phyloP scores from a whole-genome alignment of 1,140 invertebrate genomes.

The Schlechtendalia chinensis region DNA sequence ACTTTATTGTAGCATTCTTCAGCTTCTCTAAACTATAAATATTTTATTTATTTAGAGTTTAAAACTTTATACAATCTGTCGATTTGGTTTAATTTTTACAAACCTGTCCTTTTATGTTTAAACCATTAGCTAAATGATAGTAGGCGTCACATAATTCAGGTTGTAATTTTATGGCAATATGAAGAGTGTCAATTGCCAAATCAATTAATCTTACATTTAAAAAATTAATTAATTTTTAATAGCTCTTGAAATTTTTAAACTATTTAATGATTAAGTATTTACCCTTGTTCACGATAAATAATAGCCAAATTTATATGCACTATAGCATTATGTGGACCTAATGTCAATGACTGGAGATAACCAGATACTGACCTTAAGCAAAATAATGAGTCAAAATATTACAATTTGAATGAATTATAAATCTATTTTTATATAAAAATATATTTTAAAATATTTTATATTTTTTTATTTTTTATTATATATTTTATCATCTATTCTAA shows the following conservation, averaged over 20 bases:
- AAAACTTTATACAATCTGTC: no score
- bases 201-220: no score
- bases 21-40: conserved; percentile 78
- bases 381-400: no score
- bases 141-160: conserved; percentile 99
- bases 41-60: no score
- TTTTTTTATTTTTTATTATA: no score
- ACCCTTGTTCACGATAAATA: no score
- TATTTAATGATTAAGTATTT: conserved; percentile 55
- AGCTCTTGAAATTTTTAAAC: no score
- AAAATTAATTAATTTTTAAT: not conserved
- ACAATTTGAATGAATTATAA: no score
- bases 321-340: conserved; percentile 96
- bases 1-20: no score
- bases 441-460: no score
- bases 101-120: conserved; percentile 92
- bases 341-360: conserved; percentile 90
- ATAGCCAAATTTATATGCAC: conserved; percentile 97
- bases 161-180: conserved; percentile 93
- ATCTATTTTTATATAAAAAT: no score
- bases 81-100: conserved; percentile 26
- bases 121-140: conserved; percentile 97
- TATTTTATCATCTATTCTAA: no score
- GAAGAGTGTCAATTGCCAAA: conserved; percentile 98
- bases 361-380: conserved; percentile 91